Evolutionary conservation across 2,888 invertebrate species (phyloP), one percentile per base, ranked within the genome.

Genomic region (Ophion ellenae): DNA sequence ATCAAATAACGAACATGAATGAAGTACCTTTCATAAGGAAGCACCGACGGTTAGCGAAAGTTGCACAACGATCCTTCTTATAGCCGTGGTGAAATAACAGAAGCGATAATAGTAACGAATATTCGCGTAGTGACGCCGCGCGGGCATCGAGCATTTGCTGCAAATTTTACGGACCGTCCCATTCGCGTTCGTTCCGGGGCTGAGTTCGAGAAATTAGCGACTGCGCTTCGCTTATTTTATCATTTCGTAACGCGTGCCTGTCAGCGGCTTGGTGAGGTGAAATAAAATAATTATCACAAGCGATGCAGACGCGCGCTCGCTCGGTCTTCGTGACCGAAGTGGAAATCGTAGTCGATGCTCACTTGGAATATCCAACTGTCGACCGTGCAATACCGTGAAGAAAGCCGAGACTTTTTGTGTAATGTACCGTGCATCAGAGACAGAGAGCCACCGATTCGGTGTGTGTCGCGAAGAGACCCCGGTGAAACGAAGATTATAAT

Each of bases 221-320:
- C 28, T 74, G 81, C 74, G 81, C 76, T 80, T 80, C 75, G 71
- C 66, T 82, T 66, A 53, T 73, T 82, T 79, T 64, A 82, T 85
- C 82, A 71, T 79, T 85, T 84, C 81, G 73, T 40, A 81, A 81
- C 76, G 76, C 75, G 66, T 61, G 28, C 78, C 70, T 81, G 75
- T 66, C 40, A 67, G 70, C 14, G 64, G 9, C 32, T 53, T 11
- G 77, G 63, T 59, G 75, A 28, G 71, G 71, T 17, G 71, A 79
- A 78, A 71, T 76, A 61, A 79, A 85, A 85, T 71, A 82, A 85
- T 82, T 85, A 85, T 85, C 79, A 45, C 71, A 70, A 76, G 66
- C 79, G 61, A 28, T 69, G 66, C 20, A 36, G 59, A 81, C 17
- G 70, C 79, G 53, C 14, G 53, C 53, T 14, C 17, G 14, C 53